Base-by-base conservation (phyloP, 1,140 invertebrate species). In the Drosophila sulfurigaster region DNA sequence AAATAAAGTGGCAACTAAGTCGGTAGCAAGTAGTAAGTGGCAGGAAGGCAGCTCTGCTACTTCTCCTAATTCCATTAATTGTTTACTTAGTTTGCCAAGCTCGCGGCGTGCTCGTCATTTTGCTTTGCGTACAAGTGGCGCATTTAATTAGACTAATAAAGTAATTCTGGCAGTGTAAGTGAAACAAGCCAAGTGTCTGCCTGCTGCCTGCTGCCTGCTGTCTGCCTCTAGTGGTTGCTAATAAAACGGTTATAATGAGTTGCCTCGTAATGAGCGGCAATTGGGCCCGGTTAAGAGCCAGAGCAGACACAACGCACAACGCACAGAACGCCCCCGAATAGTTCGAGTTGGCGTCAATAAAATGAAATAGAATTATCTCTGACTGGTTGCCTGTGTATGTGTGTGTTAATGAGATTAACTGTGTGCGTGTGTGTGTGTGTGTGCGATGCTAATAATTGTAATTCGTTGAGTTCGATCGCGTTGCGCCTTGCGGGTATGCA, bases 71-170 rank as follows among this genome's bases (percentile, higher is more conserved):
- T 89, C 85, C 78, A 89, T 89, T 89, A 89, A 89, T 81, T 89
- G 75, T 89, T 83, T 81, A 66, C 72, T 54, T 69, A 54, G 35
- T 60, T 65, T 51, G 13, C 52, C 57, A 75, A 64, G 46, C 59
- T 38, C 78, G 51, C 71, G 8, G n/a, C 15, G 13, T 6, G 49
- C 71, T 46, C 77, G 49, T 56, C 78, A 78, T 85, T 86, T 78
- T 78, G 66, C 68, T 86, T 78, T 78, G 66, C 68, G 67, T 79
- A 78, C 74, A 88, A 88, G 85, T 83, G 85, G 75, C 71, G 78
- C 78, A 81, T 89, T 89, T 88, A 88, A 88, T 88, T 88, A 89
- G 85, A 60, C 81, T 89, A 89, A 89, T 89, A 85, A 89, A 89
- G 85, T 85, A 81, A 89, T 89, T 89, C 69, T 63, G 51, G 45